phyloP scores from a whole-genome alignment of 2,797 vertebrate species.

The Cheirogaleus major region DNA sequence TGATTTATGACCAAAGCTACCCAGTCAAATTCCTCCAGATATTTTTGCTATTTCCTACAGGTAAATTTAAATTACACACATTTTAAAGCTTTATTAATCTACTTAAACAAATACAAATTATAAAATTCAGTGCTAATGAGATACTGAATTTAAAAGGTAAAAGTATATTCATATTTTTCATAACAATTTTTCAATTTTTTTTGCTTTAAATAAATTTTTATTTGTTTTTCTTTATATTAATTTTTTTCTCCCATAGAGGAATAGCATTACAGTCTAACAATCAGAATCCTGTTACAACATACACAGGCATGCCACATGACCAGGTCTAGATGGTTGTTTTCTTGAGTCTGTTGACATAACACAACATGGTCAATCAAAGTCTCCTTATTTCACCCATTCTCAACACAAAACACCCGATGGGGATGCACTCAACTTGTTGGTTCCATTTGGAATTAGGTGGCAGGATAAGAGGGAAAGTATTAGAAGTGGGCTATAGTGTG shows the following conservation, averaged over 20 bases:
- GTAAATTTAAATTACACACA: not conserved
- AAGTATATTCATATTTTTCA: not conserved
- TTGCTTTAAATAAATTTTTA: constrained; percentile 85
- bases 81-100: not conserved
- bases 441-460: constrained; percentile 65
- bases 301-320: constrained; percentile 81
- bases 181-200: not conserved
- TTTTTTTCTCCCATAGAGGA: constrained; percentile 83
- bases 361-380: constrained; percentile 71
- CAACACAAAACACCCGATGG: constrained; percentile 66
- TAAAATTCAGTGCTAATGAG: not conserved
- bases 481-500: not conserved
- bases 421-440: constrained; percentile 62
- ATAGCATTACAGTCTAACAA: constrained; percentile 85
- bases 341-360: constrained; percentile 69
- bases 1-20: not conserved
- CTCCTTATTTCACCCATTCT: constrained; percentile 68
- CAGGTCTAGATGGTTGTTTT: constrained; percentile 77
- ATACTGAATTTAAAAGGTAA: not conserved
- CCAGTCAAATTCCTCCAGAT: not conserved
- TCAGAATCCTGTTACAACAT: constrained; percentile 83
- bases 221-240: constrained; percentile 86
- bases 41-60: not conserved
- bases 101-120: not conserved
- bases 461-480: constrained; percentile 69